phyloP scores from a whole-genome alignment of 2,797 vertebrate genomes.

The Acanthurus leucopareius region DNA sequence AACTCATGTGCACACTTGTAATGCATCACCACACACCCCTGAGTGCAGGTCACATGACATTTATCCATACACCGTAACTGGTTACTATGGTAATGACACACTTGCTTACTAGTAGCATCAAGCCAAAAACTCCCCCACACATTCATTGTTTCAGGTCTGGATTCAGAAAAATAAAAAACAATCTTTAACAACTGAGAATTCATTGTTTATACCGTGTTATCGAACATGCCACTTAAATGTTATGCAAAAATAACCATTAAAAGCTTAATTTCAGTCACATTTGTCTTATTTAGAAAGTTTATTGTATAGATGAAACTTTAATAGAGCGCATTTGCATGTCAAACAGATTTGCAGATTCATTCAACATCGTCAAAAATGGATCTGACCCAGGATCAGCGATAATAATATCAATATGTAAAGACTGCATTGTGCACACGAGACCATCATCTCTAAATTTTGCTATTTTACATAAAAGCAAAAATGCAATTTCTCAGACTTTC shows the following conservation, averaged over 20 bases:
- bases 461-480: background rate
- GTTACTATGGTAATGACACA: background rate
- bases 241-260: too few species aligned
- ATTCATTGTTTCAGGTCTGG: too few species aligned
- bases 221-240: too few species aligned
- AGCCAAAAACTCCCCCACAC: too few species aligned
- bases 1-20: too few species aligned
- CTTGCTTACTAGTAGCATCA: background rate
- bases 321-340: too few species aligned
- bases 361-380: background rate
- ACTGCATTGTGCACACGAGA: background rate
- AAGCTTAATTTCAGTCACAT: too few species aligned
- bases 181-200: too few species aligned
- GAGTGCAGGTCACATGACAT: background rate
- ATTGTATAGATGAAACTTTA: too few species aligned
- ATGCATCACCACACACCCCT: too few species aligned
- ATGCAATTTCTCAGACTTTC: constrained; percentile 6
- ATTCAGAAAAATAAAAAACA: background rate
- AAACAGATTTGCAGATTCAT: background rate
- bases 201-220: too few species aligned
- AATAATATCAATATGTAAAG: background rate
- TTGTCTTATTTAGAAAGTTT: too few species aligned
- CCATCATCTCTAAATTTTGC: background rate
- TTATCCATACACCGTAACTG: background rate
- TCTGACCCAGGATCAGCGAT: background rate